Evolutionary conservation across 2,797 vertebrate genomes (phyloP).

Genomic region (Adelosebastes latens): DNA sequence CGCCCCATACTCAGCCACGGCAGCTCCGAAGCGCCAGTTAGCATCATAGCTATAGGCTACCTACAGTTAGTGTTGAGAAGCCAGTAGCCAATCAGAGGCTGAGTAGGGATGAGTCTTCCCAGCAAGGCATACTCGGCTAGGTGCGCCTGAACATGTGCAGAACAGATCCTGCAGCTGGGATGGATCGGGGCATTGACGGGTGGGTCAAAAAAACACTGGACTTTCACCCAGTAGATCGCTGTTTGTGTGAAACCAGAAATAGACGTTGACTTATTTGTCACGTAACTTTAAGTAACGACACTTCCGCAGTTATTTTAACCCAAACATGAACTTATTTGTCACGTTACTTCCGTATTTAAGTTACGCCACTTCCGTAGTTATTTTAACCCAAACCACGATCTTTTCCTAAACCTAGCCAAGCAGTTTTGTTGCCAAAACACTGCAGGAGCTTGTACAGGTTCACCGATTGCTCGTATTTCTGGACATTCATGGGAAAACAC

Average conservation of each 20-base stretch:
- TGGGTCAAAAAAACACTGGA: not conserved
- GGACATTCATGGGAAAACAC: not conserved
- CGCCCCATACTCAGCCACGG: fast-evolving
- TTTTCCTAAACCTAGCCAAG: not conserved
- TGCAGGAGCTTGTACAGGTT: not conserved
- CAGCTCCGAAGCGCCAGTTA: too few species aligned
- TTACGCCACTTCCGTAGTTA: not conserved
- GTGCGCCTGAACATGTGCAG: too few species aligned
- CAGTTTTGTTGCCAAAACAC: not conserved
- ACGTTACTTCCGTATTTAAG: too few species aligned
- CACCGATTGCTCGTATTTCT: not conserved
- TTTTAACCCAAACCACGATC: not conserved
- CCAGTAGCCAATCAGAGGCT: too few species aligned
- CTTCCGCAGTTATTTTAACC: not conserved
- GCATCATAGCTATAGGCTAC: too few species aligned
- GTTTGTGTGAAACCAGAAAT: not conserved
- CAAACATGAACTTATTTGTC: not conserved
- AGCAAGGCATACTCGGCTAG: too few species aligned
- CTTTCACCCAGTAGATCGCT: not conserved
- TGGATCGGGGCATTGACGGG: too few species aligned
- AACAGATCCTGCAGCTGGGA: too few species aligned
- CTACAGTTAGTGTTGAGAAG: too few species aligned
- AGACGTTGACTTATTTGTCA: not conserved
- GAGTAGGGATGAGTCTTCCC: too few species aligned
- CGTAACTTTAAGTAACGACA: not conserved